Percentiles rank a stretch among this genome's conserved stretches.
Conservation (phyloP, 2,888 invertebrate species). For the Stenurella melanura region DNA sequence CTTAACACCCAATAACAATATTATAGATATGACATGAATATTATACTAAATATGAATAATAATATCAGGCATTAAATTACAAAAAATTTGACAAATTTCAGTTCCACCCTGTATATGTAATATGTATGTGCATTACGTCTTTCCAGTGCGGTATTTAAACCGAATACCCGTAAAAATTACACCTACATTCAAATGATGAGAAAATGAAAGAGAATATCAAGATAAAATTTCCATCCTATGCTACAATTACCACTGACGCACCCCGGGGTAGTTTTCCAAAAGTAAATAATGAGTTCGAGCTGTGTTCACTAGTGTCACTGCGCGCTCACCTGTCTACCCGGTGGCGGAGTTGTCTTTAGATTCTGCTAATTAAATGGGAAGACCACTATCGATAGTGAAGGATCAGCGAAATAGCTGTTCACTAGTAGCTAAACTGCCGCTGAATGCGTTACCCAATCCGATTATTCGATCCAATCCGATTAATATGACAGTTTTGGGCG, state of each 20-base stretch:
- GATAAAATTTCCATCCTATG: neutral
- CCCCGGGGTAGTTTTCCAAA: constrained; percentile 6
- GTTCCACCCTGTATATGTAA: too few species aligned
- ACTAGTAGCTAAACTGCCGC: neutral
- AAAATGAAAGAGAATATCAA: neutral
- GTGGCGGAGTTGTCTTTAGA: neutral
- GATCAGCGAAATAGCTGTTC: neutral
- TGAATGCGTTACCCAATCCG: neutral
- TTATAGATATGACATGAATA: too few species aligned
- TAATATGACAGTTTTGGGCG: neutral
- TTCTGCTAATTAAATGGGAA: constrained; percentile 1
- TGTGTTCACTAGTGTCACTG: neutral
- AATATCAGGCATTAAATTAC: too few species aligned
- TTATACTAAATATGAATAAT: too few species aligned
- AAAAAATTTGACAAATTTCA: too few species aligned
- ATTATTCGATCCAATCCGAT: neutral
- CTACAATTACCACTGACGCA: constrained; percentile 3
- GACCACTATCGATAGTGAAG: constrained; percentile 4
- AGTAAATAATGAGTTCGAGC: neutral
- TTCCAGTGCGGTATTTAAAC: neutral
- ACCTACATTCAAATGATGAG: too few species aligned
- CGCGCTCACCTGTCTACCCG: neutral
- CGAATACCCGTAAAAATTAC: neutral
- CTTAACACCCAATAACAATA: too few species aligned
- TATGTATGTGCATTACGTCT: neutral